Evolutionary conservation across 2,797 vertebrate species (phyloP), one percentile per base, ranked within the genome.

Genomic region (Falco columbarius): DNA sequence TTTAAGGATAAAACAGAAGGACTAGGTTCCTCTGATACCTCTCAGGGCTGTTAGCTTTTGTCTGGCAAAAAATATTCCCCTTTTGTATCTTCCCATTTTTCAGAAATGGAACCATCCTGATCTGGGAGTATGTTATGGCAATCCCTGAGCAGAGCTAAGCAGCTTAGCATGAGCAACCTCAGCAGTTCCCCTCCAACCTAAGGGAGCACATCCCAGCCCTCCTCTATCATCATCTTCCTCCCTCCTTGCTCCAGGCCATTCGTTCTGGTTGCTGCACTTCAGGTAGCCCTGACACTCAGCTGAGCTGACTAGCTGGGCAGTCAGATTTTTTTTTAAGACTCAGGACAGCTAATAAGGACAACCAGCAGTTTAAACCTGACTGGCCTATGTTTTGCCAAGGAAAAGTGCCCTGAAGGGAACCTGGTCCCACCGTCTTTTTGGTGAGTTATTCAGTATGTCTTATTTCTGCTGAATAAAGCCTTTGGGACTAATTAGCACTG

Each of bases 381-480:
- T 9, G n/a, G 54, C 5, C 40, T 38, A 38, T 38, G 32, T 42
- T 93, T 30, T 52, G 17, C 20, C 19, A 21, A 54, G 32, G 36
- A 63, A 38, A 77, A 61, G 12, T 9, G 36, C 15, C 54, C 44
- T 44, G 21, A 70, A 30, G 59, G 24, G 22, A 95, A 81, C 7
- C 38, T 32, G 36, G 14, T 36, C 36, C 42, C 38, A 40, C 5
- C 79, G 21, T 6, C 21, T 38, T 85, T 80, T 51, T 9, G 52
- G 32, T 36, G 36, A 6, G 40, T 77, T 58, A 54, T 36, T 66
- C 55, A n/a, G 26, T 18, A 73, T 27, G 14, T 13, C 10, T 90
- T 66, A 58, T 65, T 92, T 83, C 66, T 84, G 29, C n/a, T 81
- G 66, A 86, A 73, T 47, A 54, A 85, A 88, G 46, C 29, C 26